Evolutionary conservation across 1,140 invertebrate genomes (phyloP).

Genomic region (Parapsyche elsis): DNA sequence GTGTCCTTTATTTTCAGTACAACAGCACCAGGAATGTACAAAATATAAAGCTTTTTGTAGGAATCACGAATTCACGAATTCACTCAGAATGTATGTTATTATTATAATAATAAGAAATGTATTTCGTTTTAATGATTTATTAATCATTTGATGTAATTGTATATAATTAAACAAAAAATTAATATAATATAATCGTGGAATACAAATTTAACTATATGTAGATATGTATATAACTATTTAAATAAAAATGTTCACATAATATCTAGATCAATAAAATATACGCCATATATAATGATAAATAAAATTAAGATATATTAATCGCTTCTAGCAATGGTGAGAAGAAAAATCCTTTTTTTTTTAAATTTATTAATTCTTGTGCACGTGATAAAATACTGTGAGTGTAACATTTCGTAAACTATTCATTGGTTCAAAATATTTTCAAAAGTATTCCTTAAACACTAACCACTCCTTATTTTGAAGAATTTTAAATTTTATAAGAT

Average conservation of each 20-base stretch:
- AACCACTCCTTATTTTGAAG: conserved; percentile 3
- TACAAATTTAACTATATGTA: not conserved
- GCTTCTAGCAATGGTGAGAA: not conserved
- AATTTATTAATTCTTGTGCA: conserved; percentile 3
- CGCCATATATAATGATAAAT: not conserved
- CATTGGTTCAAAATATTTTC: conserved; percentile 12
- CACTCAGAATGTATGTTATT: not conserved
- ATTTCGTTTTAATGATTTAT: too few relatives aligned
- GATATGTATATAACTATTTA: not conserved
- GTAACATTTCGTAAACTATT: conserved; percentile 19
- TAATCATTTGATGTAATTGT: too few relatives aligned
- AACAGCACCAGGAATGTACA: too few relatives aligned
- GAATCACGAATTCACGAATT: not conserved
- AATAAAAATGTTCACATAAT: not conserved
- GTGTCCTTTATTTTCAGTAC: too few relatives aligned
- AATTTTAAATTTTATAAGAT: not conserved
- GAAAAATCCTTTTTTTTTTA: not conserved
- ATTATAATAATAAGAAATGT: not conserved
- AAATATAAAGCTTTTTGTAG: not conserved
- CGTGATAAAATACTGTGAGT: conserved; percentile 6
- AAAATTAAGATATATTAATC: not conserved
- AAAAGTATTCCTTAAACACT: not conserved
- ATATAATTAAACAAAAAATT: too few relatives aligned
- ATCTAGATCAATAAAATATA: not conserved
- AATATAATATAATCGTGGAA: too few relatives aligned